Percentiles rank a stretch among this genome's conserved stretches.
Conservation (phyloP, 2,797 vertebrate genomes). For the Sebastes jordani region DNA sequence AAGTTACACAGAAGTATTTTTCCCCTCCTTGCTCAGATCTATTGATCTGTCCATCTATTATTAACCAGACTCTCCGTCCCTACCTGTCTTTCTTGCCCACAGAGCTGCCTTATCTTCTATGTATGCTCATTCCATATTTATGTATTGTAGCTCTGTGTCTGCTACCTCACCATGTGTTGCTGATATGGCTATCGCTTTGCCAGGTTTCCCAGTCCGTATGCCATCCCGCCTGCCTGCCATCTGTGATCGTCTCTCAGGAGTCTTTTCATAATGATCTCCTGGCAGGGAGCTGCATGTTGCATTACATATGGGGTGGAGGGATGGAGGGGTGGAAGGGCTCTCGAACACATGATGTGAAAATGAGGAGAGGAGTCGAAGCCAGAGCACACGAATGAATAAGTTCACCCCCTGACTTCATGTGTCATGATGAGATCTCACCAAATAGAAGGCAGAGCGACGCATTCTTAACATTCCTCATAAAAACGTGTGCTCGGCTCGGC, state of each 20-base stretch:
- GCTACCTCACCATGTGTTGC: not conserved
- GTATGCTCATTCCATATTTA: not conserved
- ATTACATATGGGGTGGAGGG: not conserved
- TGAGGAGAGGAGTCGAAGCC: constrained; percentile 16
- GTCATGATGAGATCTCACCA: constrained; percentile 41
- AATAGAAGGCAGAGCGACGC: constrained; percentile 38
- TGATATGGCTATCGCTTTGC: constrained; percentile 6
- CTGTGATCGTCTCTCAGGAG: constrained; percentile 46
- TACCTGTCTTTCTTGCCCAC: not conserved
- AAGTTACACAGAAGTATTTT: not conserved
- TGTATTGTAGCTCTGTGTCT: not conserved
- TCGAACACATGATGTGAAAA: constrained; percentile 13
- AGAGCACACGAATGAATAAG: constrained; percentile 17
- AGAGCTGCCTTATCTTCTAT: not conserved
- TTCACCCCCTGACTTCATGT: constrained; percentile 1
- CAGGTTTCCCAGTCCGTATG: constrained; percentile 26
- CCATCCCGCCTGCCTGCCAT: constrained; percentile 51
- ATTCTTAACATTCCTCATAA: constrained; percentile 71
- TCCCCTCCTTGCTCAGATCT: not conserved
- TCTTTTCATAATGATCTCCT: constrained; percentile 45
- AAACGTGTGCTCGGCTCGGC: not conserved
- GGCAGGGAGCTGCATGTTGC: constrained; percentile 20
- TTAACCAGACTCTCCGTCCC: not conserved
- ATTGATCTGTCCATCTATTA: not conserved
- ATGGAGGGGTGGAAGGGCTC: not conserved